Evolutionary conservation across 2,888 invertebrate genomes (phyloP), one percentile per base, ranked within the genome.

Genomic region (Poecilobothrus nobilitatus): DNA sequence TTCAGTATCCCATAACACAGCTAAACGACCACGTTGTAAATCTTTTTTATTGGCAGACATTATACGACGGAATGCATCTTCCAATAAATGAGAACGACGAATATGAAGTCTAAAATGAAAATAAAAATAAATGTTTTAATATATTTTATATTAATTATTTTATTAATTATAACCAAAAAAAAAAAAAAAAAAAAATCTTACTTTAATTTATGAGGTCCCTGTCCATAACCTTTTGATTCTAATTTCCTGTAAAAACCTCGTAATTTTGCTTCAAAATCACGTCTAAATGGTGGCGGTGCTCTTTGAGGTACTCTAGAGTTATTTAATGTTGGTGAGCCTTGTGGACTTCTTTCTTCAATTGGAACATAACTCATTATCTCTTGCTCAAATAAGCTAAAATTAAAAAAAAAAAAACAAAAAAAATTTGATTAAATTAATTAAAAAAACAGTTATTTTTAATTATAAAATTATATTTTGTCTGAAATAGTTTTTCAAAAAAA

Each of bases 311-410:
- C 85, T 72, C 91, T 86, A 34, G 92, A 87, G 70, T 75, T 81
- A 70, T 75, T 81, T 70, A 92, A 84, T 66, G 92, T 92, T 10
- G 94, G 95, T 1, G 94, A 94, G 65, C 82, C 81, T 70, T 85
- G 84, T 72, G 91, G 89, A 65, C 82, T 78, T 74, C 79, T 77
- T 74, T 83, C 83, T 73, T 84, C 84, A 74, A 86, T 85, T 72
- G 94, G 96, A 78, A 96, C 92, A 84, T 95, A 96, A 76, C 95
- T 95, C 96, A 97, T 95, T 79, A 97, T 96, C 87, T 97, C 96
- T 86, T 97, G 94, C 83, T 97, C 97, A 86, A 97, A 96, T 77
- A 96, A 88, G 86, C 97, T 97, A 87, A 66, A 86, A 84, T 72
- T 71, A 73, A 74, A 77, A 72, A 68, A 72, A 72, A 70, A 68